These are phyloP conservation scores for Salminus brasiliensis DNA, from an alignment of 2,113 vertebrate species.

Conservation along the genomic window DNA sequence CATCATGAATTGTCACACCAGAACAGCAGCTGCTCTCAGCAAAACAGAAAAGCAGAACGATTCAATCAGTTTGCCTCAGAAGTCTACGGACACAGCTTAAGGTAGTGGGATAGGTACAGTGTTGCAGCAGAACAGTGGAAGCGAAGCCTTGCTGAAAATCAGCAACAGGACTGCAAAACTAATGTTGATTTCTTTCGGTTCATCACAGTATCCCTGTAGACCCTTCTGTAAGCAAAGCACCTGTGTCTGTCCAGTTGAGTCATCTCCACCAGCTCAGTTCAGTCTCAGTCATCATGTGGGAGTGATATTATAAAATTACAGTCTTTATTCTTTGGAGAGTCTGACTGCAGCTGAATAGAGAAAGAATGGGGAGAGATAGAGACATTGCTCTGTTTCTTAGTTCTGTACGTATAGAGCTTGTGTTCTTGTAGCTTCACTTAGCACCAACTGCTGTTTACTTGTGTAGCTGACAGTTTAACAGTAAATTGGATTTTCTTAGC, in stretches of 20 bases:
- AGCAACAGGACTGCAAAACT: background rate
- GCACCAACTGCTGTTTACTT: background rate
- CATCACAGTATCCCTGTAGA: background rate
- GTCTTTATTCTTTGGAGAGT: background rate
- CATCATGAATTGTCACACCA: constrained; percentile 6
- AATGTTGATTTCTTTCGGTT: background rate
- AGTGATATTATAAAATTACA: background rate
- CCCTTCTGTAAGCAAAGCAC: background rate
- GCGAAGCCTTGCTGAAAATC: background rate
- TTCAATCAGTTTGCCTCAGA: background rate
- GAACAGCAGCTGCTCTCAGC: background rate
- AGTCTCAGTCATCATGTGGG: background rate
- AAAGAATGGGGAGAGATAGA: background rate
- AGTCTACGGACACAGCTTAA: background rate
- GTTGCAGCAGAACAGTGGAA: background rate
- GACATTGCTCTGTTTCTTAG: background rate
- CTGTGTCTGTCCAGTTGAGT: constrained; percentile 6
- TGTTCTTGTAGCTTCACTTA: too few species aligned
- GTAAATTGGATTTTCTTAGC: background rate
- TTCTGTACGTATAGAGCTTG: background rate
- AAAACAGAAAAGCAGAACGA: background rate
- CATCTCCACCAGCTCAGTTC: background rate
- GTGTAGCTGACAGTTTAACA: background rate
- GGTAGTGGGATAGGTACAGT: background rate
- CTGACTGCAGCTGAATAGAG: background rate